Base-by-base conservation (phyloP, 2,888 invertebrate genomes). In the Caenorhabditis sinica region DNA sequence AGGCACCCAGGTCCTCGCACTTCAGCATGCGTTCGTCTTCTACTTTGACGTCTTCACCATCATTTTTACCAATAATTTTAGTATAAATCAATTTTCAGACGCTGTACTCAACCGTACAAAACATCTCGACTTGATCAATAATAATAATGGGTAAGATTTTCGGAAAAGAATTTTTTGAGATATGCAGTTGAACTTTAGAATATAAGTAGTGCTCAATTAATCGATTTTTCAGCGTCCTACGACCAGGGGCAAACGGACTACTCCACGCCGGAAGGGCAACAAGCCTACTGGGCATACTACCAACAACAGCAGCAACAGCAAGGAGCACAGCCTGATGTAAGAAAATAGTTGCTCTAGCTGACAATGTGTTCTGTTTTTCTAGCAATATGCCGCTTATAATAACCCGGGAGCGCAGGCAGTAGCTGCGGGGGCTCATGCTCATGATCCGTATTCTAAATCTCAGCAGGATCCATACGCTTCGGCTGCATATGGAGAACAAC, bases 391-490 rank as follows among this genome's bases (percentile, higher is more conserved):
- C 5, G 56, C 61, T 36, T 74, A 83, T 61, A 56, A 63, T 56
- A 68, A 51, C 17, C 73, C 65, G n/a, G 83, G 83, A 11, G 85
- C 85, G n/a, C 76, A 81, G 65, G 82, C 85, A 15, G 77, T 76
- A 11, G 85, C 82, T 28, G 79, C 82, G 13, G 76, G 74, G 17
- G 76, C 75, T 69, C 73, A 84, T 61, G 82, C 82, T 61, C 79
- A 82, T 23, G 79, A 82, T 60, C 79, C 79, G 36, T 82, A 82
- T 60, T 43, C 73, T 49, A 73, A 77, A 68, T 58, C 20, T 20
- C 71, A 61, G 53, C 71, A 69, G 60, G 77, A 79, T 56, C 77
- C 60, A 43, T 61, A 71, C 43, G 76, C 66, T 68, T 49, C 76
- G 36, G 69, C 60, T 69, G 68, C 66, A 20, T 79, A 79, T 20